Conservation (phyloP, 2,888 invertebrate genomes). For the Sesamia inferens region DNA sequence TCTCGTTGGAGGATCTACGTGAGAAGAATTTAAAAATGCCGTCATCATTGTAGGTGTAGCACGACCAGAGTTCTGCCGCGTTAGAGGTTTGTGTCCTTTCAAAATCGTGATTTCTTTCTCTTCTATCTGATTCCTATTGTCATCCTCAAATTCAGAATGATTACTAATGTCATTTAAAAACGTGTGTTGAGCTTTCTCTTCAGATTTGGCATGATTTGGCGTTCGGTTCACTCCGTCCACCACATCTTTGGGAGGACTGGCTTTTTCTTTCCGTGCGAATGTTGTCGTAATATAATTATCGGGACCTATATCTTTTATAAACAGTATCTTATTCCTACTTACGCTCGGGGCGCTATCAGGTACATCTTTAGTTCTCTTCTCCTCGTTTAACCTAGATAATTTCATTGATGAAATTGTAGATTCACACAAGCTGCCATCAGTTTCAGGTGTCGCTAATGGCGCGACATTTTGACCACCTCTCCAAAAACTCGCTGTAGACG, state of each 20-base stretch:
- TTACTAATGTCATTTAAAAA: constrained; percentile 87
- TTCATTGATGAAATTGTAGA: constrained; percentile 88
- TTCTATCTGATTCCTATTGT: constrained; percentile 87
- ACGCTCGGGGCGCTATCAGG: constrained; percentile 82
- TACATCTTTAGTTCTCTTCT: constrained; percentile 83
- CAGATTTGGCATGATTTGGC: constrained; percentile 84
- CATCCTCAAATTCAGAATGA: constrained; percentile 87
- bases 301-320: constrained; percentile 92
- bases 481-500: constrained; percentile 83
- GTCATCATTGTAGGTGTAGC: constrained; percentile 88
- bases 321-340: constrained; percentile 89
- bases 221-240: constrained; percentile 80
- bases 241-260: constrained; percentile 71
- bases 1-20: constrained; percentile 77
- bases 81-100: constrained; percentile 92
- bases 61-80: constrained; percentile 91
- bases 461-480: constrained; percentile 86
- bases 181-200: constrained; percentile 86
- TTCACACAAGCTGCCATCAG: constrained; percentile 90
- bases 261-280: constrained; percentile 87
- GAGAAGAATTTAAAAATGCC: constrained; percentile 86
- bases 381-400: constrained; percentile 84
- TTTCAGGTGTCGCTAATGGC: constrained; percentile 91
- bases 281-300: constrained; percentile 94
- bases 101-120: constrained; percentile 85